A percentile compares a stretch with the other conserved stretches of the same genome.
Evolutionary conservation across 2,797 vertebrate genomes (phyloP).

Genomic region (Erpetoichthys calabaricus): DNA sequence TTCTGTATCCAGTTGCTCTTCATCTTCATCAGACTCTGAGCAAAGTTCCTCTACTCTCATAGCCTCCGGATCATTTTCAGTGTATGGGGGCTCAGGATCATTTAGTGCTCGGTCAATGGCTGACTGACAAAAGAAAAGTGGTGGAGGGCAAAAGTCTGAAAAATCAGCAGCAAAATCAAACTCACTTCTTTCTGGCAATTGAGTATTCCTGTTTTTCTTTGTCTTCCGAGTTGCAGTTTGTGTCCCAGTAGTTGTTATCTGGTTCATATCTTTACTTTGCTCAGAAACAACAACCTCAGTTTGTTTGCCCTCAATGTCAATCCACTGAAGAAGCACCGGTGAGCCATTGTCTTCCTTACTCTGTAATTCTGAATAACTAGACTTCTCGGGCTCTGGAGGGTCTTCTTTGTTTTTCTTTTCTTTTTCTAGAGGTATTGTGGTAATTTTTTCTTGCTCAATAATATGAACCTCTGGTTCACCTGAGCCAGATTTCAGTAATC

Average conservation of each 20-base stretch:
- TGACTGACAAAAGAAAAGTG: slow-evolving; percentile 54
- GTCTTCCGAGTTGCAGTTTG: slow-evolving; percentile 18
- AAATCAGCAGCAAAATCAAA: slow-evolving; percentile 23
- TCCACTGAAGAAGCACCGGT: slow-evolving; percentile 11
- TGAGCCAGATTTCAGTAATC: slow-evolving; percentile 1
- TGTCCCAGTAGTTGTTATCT: slow-evolving; percentile 1
- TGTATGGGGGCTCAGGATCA: slow-evolving; percentile 9
- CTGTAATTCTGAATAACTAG: neutral
- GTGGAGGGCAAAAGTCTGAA: slow-evolving; percentile 59
- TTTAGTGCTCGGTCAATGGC: slow-evolving; percentile 16
- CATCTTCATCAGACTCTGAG: slow-evolving; percentile 23
- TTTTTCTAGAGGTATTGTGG: neutral
- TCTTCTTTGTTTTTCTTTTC: slow-evolving; percentile 2
- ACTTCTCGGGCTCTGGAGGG: neutral
- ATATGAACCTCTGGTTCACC: neutral
- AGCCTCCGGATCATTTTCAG: slow-evolving; percentile 16
- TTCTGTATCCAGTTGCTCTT: neutral
- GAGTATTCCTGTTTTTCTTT: slow-evolving; percentile 5
- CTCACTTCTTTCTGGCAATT: slow-evolving; percentile 10
- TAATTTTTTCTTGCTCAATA: neutral
- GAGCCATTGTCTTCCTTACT: slow-evolving; percentile 1
- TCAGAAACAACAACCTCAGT: slow-evolving; percentile 8
- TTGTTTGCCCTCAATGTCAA: slow-evolving; percentile 6
- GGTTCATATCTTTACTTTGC: slow-evolving; percentile 8
- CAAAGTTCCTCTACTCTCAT: slow-evolving; percentile 22